Evolutionary conservation across 2,888 invertebrate species (phyloP), one percentile per base, ranked within the genome.

Genomic region (Dryobotodes eremita): DNA sequence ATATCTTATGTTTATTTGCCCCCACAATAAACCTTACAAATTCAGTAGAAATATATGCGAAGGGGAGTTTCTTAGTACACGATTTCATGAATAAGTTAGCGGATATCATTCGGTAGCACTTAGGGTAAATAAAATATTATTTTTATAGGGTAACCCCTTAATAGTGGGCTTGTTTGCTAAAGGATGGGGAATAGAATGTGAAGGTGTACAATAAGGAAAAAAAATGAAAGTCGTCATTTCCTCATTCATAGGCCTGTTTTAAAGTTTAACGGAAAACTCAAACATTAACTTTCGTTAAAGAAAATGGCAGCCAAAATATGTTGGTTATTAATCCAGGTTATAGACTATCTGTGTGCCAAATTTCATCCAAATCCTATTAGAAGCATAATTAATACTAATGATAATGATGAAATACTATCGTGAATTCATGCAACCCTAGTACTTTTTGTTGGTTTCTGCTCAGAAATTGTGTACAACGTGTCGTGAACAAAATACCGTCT

Each of bases 81-180:
- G 75, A 82, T 86, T 85, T 83, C 73, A 86, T 90, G 89, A 90
- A 90, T 90, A 89, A 87, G 81, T 87, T 73, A 88, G 75, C 71
- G 75, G 70, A 83, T 85, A 86, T 87, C 83, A 88, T 85, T 82
- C 83, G 68, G 75, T 74, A 84, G 74, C 80, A 82, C 79, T 89
- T 87, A 81, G 76, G 46, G 64, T 82, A 75, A 83, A 89, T 87
- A 86, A 88, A 85, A 85, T 82, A 86, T 88, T 80, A 75, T 84
- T 80, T 84, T 80, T 73, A 72, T 80, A 57, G 73, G 74, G 70
- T 69, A 80, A 71, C 84, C 64, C 64, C 77, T 73, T 77, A 73
- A 48, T 71, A 77, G 74, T 75, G 17, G 71, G 55, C 15, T 53
- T 82, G 61, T 79, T 75, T 65, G 53, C 46, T 75, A 31, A 69